phyloP scores from a whole-genome alignment of 2,888 invertebrate species.

The Pterostichus niger region DNA sequence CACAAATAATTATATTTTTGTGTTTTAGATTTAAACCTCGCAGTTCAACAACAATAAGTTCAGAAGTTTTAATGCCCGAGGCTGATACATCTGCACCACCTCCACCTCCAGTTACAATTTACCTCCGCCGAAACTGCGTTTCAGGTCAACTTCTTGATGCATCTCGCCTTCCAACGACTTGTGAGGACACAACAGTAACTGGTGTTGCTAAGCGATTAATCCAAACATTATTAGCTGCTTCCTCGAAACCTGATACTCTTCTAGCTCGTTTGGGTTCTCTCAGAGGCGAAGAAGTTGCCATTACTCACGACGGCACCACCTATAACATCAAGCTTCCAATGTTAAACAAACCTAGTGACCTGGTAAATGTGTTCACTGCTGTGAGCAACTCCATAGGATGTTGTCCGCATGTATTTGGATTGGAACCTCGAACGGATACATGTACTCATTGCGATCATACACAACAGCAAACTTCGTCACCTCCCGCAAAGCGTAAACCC shows the following conservation, averaged over 20 bases:
- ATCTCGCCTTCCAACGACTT: constrained; percentile 76
- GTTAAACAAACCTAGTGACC: constrained; percentile 74
- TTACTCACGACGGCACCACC: constrained; percentile 75
- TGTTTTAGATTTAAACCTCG: constrained; percentile 67
- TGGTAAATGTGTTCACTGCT: constrained; percentile 79
- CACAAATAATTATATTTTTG: neutral
- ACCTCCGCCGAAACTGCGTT: constrained; percentile 78
- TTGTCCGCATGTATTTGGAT: constrained; percentile 80
- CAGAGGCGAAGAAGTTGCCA: constrained; percentile 75
- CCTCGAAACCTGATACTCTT: constrained; percentile 74
- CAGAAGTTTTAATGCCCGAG: constrained; percentile 74
- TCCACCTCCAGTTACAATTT: constrained; percentile 79
- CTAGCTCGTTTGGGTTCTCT: constrained; percentile 73
- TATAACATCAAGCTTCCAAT: constrained; percentile 81
- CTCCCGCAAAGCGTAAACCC: constrained; percentile 71
- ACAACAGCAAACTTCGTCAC: constrained; percentile 71
- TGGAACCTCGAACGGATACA: constrained; percentile 70
- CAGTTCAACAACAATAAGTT: constrained; percentile 67
- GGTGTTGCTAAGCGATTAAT: constrained; percentile 76
- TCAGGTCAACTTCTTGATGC: constrained; percentile 79
- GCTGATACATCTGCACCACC: constrained; percentile 77
- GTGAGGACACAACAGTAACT: constrained; percentile 78
- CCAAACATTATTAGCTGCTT: constrained; percentile 71
- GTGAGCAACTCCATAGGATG: constrained; percentile 79
- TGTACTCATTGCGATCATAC: constrained; percentile 51